Base-by-base conservation (phyloP, 2,888 invertebrate genomes). In the Elegia similella region DNA sequence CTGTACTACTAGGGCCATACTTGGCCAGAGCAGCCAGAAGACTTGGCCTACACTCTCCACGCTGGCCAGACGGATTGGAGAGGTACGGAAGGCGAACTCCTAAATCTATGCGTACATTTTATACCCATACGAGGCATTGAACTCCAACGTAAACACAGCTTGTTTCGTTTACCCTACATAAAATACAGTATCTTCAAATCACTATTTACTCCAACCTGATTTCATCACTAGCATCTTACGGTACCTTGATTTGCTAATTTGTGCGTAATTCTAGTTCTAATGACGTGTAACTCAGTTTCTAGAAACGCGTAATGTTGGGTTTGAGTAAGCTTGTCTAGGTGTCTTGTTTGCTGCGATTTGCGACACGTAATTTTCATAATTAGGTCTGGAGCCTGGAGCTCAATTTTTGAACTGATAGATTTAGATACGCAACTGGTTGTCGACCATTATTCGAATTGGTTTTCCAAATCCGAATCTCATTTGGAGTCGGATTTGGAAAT, bases 201-300 rank as follows among this genome's bases (percentile, higher is more conserved):
- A 59, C 61, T 63, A 59, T 65, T 63, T 64, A 62, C 64, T 56
- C 42, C 53, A 55, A 55, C 57, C 59, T 55, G 63, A 63, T 68
- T 68, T 68, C 67, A 66, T 62, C 66, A 67, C 62, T 53, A 55
- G 62, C 61, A 55, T 57, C 56, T 61, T 62, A 62, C 64, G 64
- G 64, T 64, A 62, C 60, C 52, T 55, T 62, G 65, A 67, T 66
- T 64, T 60, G 65, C 64, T 67, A 69, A 69, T 69, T 65, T 66
- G 60, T 65, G 58, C 67, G 67, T 69, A 67, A 67, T 69, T 67
- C 64, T 56, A 64, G 62, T 55, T 52, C 62, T 69, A 69, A 67
- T 69, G 66, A 66, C 58, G 56, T 56, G 55, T 59, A 62, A 62
- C 67, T 60, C 52, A 58, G 55, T 58, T 48, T 48, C 61, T 58